phyloP scores from a whole-genome alignment of 2,888 invertebrate genomes.

The Amphipyra tragopoginis region DNA sequence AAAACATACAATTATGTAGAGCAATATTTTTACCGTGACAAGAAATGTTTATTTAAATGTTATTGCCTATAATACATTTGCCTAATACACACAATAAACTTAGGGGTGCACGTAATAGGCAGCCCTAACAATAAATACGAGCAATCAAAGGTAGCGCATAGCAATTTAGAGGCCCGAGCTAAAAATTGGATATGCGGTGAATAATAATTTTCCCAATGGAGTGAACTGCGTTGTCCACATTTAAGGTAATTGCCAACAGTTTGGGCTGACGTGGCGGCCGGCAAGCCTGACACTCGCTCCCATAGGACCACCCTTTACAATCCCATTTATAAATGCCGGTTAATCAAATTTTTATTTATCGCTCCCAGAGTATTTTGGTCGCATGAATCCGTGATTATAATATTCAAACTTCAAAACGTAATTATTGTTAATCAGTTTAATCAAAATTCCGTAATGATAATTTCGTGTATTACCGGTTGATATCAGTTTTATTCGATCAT shows the following conservation, averaged over 20 bases:
- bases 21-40: slow-evolving; percentile 5
- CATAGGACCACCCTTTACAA: slow-evolving; percentile 85
- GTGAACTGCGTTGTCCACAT: slow-evolving; percentile 87
- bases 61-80: not conserved
- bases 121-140: slow-evolving; percentile 71
- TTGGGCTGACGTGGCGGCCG: slow-evolving; percentile 86
- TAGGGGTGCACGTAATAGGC: slow-evolving; percentile 40
- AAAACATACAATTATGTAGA: slow-evolving; percentile 6
- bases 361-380: slow-evolving; percentile 63
- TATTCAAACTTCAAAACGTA: slow-evolving; percentile 55
- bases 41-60: not conserved
- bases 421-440: slow-evolving; percentile 54
- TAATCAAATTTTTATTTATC: slow-evolving; percentile 85
- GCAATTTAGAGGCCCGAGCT: slow-evolving; percentile 78
- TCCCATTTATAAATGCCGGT: slow-evolving; percentile 87
- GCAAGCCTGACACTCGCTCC: slow-evolving; percentile 85
- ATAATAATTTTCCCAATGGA: slow-evolving; percentile 87
- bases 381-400: slow-evolving; percentile 54
- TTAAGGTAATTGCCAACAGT: slow-evolving; percentile 89
- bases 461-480: slow-evolving; percentile 27
- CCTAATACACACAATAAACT: slow-evolving; percentile 24
- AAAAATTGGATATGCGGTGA: slow-evolving; percentile 87
- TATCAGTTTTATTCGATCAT: slow-evolving; percentile 38
- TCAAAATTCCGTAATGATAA: slow-evolving; percentile 41
- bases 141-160: slow-evolving; percentile 78